These are phyloP conservation scores for Scytalopus superciliaris DNA, from an alignment of 2,113 vertebrate genomes.

Conservation along the genomic window DNA sequence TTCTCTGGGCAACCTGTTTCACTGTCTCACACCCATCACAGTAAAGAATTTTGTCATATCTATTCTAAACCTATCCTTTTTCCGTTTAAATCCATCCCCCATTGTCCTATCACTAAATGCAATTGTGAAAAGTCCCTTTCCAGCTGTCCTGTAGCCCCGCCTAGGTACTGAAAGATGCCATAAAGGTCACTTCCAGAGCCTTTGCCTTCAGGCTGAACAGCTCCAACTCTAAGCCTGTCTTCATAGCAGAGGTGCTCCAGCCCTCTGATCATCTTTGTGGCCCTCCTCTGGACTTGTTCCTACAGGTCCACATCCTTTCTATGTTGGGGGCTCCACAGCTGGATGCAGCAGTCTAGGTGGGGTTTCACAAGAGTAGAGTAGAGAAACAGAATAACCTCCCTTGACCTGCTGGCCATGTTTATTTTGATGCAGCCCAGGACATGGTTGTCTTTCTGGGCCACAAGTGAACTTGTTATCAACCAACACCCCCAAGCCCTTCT, in stretches of 20 bases:
- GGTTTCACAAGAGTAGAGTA: not conserved
- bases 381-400: not conserved
- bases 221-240: not conserved
- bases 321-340: not conserved
- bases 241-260: not conserved
- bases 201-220: not conserved
- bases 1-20: not conserved
- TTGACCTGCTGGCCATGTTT: rapidly evolving
- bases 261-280: not conserved
- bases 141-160: not conserved
- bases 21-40: not conserved
- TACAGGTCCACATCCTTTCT: not conserved
- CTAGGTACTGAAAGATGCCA: not conserved
- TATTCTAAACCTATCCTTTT: not conserved
- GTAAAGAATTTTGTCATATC: not conserved
- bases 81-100: not conserved
- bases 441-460: not conserved
- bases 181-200: not conserved
- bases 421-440: not conserved
- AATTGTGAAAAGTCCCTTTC: not conserved
- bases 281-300: rapidly evolving
- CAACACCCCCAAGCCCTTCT: not conserved
- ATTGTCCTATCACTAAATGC: not conserved
- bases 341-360: not conserved
- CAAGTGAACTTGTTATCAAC: not conserved